phyloP scores from a whole-genome alignment of 2,113 vertebrate genomes.

The Seriola rivoliana region DNA sequence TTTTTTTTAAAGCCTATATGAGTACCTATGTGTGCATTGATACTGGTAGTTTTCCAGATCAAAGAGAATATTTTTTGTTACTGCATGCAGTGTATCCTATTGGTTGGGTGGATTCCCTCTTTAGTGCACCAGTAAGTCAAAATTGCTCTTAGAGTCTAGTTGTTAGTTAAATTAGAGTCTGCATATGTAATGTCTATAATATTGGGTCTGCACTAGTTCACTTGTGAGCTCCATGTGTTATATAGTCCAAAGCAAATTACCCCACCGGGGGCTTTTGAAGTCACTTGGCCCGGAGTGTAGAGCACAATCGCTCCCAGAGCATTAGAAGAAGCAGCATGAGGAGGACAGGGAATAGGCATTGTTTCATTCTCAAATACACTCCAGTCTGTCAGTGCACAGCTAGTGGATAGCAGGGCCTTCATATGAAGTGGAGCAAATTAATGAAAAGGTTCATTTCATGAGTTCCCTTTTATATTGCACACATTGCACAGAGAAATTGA shows the following conservation, averaged over 20 bases:
- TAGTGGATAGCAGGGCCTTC: slow-evolving; percentile 26
- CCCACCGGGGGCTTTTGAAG: slow-evolving; percentile 43
- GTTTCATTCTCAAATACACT: slow-evolving; percentile 50
- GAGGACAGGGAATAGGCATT: slow-evolving; percentile 45
- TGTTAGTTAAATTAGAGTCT: slow-evolving; percentile 39
- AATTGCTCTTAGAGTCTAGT: slow-evolving; percentile 17
- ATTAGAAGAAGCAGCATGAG: slow-evolving; percentile 41
- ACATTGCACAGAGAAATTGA: background rate
- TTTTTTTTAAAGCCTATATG: no score
- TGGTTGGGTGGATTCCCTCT: background rate
- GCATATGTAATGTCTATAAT: slow-evolving; percentile 30
- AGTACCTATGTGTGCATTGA: background rate
- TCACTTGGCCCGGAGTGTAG: slow-evolving; percentile 37
- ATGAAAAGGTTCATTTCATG: slow-evolving; percentile 39
- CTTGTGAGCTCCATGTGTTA: slow-evolving; percentile 40
- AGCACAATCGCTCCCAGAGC: slow-evolving; percentile 45
- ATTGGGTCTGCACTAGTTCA: slow-evolving; percentile 22
- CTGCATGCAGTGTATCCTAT: background rate
- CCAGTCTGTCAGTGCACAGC: slow-evolving; percentile 26
- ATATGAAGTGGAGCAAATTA: slow-evolving; percentile 42
- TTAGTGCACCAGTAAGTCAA: slow-evolving; percentile 12
- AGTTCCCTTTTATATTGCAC: slow-evolving; percentile 16
- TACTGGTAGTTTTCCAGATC: background rate
- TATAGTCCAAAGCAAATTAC: slow-evolving; percentile 54
- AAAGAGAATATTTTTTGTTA: background rate